phyloP scores from a whole-genome alignment of 2,888 invertebrate genomes.

The Cinara cedri region DNA sequence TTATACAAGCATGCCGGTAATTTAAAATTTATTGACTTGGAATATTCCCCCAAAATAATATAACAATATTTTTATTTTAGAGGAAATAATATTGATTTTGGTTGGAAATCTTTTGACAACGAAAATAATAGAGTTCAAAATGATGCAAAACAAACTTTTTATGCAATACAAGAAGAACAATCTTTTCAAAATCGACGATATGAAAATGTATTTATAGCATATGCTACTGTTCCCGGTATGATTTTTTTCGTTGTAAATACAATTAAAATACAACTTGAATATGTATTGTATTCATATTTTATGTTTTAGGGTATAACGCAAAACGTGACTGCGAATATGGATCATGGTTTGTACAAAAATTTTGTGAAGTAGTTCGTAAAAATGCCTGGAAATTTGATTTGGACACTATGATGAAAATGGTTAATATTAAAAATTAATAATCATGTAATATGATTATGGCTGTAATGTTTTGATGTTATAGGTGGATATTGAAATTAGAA shows the following conservation, averaged over 20 bases:
- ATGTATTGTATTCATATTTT: neutral
- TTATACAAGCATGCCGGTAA: constrained; percentile 75
- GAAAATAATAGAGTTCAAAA: constrained; percentile 20
- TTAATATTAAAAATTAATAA: constrained; percentile 62
- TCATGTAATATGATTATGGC: neutral
- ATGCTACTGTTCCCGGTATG: constrained; percentile 48
- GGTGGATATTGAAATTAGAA: constrained; percentile 26
- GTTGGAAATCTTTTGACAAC: neutral
- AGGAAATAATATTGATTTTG: constrained; percentile 34
- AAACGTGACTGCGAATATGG: constrained; percentile 69
- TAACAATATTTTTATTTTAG: constrained; percentile 25
- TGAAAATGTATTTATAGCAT: constrained; percentile 47
- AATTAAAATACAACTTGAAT: neutral
- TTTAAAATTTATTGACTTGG: neutral
- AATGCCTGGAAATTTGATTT: constrained; percentile 71
- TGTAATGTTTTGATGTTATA: constrained; percentile 41
- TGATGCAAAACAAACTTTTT: neutral
- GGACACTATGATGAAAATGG: constrained; percentile 72
- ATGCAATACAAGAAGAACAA: neutral
- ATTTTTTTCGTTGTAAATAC: neutral
- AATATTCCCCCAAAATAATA: too few relatives aligned
- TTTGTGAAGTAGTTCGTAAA: constrained; percentile 72
- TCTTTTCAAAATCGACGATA: neutral
- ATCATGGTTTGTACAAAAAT: constrained; percentile 75
- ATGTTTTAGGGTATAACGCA: constrained; percentile 67